These are phyloP conservation scores for Penaeus vannamei DNA, from an alignment of 1,140 invertebrate genomes.

Conservation along the genomic window DNA sequence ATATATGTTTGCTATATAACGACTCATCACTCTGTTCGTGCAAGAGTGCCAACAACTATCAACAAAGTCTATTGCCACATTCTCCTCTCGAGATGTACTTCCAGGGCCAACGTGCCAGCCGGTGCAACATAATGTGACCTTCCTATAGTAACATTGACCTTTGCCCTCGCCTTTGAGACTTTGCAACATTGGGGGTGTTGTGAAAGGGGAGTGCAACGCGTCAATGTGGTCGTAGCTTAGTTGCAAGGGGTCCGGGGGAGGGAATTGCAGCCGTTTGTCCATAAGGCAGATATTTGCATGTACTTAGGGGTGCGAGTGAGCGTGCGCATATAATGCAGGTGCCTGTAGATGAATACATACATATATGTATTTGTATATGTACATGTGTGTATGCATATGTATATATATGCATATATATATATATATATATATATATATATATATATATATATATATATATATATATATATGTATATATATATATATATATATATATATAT, in stretches of 20 bases:
- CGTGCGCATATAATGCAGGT: background rate
- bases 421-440: background rate
- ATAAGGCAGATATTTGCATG: too few species aligned
- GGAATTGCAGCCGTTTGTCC: too few species aligned
- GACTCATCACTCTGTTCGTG: background rate
- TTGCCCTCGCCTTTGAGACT: too few species aligned
- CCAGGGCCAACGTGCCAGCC: too few species aligned
- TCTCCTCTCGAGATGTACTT: too few species aligned
- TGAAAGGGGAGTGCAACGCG: too few species aligned
- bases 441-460: constrained; percentile 28
- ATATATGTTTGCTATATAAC: background rate
- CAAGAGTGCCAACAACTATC: background rate
- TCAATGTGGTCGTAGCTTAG: too few species aligned
- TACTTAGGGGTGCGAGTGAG: background rate
- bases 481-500: constrained; percentile 25
- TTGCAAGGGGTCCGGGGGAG: too few species aligned
- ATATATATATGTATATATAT: constrained; percentile 28
- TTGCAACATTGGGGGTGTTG: too few species aligned
- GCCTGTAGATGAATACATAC: background rate
- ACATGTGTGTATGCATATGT: constrained; percentile 9
- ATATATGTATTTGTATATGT: background rate
- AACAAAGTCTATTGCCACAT: too few species aligned
- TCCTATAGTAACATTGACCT: too few species aligned
- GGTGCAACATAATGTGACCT: too few species aligned
- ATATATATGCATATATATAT: constrained; percentile 19